Conservation (phyloP, 2,888 invertebrate genomes). For the Coelogynopora nodosa region DNA sequence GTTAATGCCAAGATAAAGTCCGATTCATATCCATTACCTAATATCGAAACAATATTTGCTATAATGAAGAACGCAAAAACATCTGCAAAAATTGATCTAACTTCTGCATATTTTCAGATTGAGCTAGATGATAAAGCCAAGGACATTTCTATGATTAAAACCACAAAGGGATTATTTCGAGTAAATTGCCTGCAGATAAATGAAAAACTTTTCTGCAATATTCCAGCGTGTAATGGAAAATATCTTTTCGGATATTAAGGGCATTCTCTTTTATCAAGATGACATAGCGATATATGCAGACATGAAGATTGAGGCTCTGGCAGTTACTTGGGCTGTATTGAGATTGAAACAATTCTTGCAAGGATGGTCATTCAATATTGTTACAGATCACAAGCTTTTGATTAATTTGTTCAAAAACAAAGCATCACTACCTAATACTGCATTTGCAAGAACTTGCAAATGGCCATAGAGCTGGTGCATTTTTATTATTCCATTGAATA, state of each 20-base stretch:
- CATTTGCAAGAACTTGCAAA: background rate
- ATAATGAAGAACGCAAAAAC: background rate
- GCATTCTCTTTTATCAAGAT: background rate
- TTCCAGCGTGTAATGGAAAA: background rate
- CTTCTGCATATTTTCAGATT: conserved; percentile 39
- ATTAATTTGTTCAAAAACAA: background rate
- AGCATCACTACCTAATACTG: background rate
- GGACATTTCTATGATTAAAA: conserved; percentile 32
- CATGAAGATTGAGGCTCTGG: background rate
- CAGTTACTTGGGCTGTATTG: background rate
- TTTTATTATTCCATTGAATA: conserved; percentile 18
- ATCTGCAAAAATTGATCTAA: background rate
- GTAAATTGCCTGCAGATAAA: conserved; percentile 33
- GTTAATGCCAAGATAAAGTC: conserved; percentile 34
- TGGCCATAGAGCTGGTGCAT: conserved; percentile 3
- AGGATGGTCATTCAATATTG: background rate
- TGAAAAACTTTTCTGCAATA: conserved; percentile 34
- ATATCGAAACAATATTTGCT: conserved; percentile 9
- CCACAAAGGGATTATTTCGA: conserved; percentile 9
- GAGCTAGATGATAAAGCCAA: conserved; percentile 9
- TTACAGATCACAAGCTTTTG: background rate
- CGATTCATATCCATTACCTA: conserved; percentile 36
- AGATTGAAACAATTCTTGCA: background rate
- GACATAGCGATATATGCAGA: background rate
- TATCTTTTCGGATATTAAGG: background rate